A percentile compares a stretch with the other conserved stretches of the same genome.
Conservation (phyloP, 2,888 invertebrate species). For the Cephus spinipes region DNA sequence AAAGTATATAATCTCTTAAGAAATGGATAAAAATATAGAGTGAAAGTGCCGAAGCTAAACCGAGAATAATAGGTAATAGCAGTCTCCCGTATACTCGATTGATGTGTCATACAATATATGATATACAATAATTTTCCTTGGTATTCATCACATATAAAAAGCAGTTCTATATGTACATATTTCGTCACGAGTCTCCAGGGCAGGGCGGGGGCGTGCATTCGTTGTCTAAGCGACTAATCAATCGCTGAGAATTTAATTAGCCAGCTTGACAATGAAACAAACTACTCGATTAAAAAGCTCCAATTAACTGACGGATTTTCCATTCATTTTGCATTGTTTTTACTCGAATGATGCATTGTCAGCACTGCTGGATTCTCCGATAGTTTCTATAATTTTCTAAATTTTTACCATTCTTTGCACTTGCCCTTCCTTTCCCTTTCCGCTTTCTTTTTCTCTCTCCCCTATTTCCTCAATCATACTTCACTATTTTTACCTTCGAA, state of each 20-base stretch:
- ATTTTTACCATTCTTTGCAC: conserved; percentile 19
- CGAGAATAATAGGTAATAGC: not conserved
- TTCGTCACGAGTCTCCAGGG: conserved; percentile 35
- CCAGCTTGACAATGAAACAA: not conserved
- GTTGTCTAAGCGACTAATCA: conserved; percentile 44
- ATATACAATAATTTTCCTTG: conserved; percentile 61
- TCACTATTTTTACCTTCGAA: not conserved
- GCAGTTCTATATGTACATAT: conserved; percentile 64
- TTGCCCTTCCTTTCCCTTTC: not conserved
- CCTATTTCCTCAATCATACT: not conserved
- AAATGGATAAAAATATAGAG: not conserved
- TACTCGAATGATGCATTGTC: not conserved
- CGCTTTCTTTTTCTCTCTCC: not conserved
- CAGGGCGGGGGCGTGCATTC: conserved; percentile 43
- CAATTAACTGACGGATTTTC: not conserved
- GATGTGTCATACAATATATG: conserved; percentile 16
- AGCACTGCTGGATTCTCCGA: not conserved
- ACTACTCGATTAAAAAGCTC: not conserved
- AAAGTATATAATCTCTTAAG: not conserved
- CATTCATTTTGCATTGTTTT: not conserved
- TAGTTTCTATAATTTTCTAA: not conserved
- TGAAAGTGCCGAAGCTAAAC: not conserved
- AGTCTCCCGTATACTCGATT: not conserved
- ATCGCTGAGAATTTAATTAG: not conserved
- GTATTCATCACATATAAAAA: conserved; percentile 64